Base-by-base conservation (phyloP, 92 coral and sea anemone genomes). In the Porites rus region DNA sequence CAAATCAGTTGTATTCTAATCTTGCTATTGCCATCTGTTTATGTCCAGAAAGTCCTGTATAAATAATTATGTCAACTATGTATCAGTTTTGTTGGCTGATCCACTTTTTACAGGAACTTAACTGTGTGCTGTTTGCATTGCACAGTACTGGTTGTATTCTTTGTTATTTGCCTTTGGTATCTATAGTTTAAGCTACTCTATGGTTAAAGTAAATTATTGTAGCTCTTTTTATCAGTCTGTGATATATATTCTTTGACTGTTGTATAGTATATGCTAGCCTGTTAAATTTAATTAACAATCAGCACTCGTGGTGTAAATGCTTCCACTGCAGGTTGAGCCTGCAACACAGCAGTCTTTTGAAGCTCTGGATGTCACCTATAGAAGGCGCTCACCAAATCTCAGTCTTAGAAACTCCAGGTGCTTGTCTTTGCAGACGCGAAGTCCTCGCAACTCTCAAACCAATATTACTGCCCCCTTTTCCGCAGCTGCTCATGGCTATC, bases 351-450 rank as follows among this genome's bases (percentile, higher is more conserved):
- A 91, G 80, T 95, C 98, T 19, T 94, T 95, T 91, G 96, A 95
- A 70, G 98, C 98, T 65, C 83, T 95, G 93, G 98, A 95, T 91
- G 98, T 95, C 69, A 93, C 92, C 54, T 89, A 90, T 67, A 80
- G 98, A 78, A 83, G 95, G 89, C 93, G 88, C 67, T 94, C 93
- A 64, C 98, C 96, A 84, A 90, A 88, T 90, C 81, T 78, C 71
- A 88, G 80, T 88, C 93, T 82, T 68, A 85, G 98, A 80, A 93
- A 25, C 62, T 93, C 96, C 80, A 93, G 84, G 88, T 89, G 72
- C 78, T 93, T 86, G 80, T 92, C 95, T 86, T n/a, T 89, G 92
- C 79, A 88, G 86, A 88, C 92, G 56, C 74, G 84, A 80, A 89
- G 87, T 28, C 69, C 84, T 50, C 69, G 84, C 63, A 82, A 83